Percentiles rank a stretch among this genome's conserved stretches.
These are phyloP conservation scores for Zaprionus ornatus DNA, from an alignment of 1,140 invertebrate genomes.

Conservation along the genomic window DNA sequence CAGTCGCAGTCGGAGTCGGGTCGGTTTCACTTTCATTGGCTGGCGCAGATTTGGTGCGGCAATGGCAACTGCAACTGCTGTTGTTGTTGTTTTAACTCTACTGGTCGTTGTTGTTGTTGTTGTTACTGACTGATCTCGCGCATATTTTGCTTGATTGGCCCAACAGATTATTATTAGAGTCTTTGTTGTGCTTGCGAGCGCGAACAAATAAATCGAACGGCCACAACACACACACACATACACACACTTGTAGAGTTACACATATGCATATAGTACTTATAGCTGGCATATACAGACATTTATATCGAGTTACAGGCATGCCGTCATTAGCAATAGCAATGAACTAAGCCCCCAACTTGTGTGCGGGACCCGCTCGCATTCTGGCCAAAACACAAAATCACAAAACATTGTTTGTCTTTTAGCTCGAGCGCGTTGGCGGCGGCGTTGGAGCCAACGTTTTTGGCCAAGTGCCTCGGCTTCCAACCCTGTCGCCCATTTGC, in stretches of 20 bases:
- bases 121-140: conserved; percentile 80
- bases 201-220: conserved; percentile 80
- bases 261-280: conserved; percentile 51
- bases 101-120: conserved; percentile 52
- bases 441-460: conserved; percentile 16
- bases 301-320: conserved; percentile 74
- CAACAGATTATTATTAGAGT: conserved; percentile 82
- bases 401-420: conserved; percentile 37
- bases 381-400: conserved; percentile 41
- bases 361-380: conserved; percentile 34
- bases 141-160: conserved; percentile 83
- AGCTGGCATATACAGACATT: conserved; percentile 29
- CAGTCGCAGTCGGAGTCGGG: conserved; percentile 30
- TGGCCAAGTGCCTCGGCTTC: conserved; percentile 39
- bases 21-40: conserved; percentile 80
- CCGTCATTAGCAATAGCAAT: conserved; percentile 82
- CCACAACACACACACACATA: conserved; percentile 39
- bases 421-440: conserved; percentile 63
- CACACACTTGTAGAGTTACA: conserved; percentile 15
- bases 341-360: conserved; percentile 79
- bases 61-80: conserved; percentile 36
- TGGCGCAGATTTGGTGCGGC: conserved; percentile 51
- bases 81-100: conserved; percentile 20
- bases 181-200: conserved; percentile 60
- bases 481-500: conserved; percentile 30